Evolutionary conservation across 1,140 invertebrate genomes (phyloP).

Genomic region (Dryas iulia): DNA sequence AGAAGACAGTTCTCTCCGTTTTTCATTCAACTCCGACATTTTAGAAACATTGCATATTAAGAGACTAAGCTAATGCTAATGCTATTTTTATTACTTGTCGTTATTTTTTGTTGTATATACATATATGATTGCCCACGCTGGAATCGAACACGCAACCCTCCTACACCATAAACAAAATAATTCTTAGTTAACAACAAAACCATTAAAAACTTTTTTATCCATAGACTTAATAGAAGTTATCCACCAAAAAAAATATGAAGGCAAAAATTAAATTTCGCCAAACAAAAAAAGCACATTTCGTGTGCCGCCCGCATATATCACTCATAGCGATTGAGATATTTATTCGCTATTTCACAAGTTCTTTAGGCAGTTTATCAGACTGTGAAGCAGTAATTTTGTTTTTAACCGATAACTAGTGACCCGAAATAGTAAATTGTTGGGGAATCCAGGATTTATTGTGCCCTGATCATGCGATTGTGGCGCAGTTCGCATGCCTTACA

Average conservation of each 20-base stretch:
- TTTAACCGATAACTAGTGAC: slow-evolving; percentile 55
- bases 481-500: slow-evolving; percentile 41
- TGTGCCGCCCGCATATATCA: slow-evolving; percentile 54
- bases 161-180: no score
- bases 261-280: neutral
- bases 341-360: slow-evolving; percentile 67
- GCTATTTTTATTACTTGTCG: no score
- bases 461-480: slow-evolving; percentile 46
- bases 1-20: no score
- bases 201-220: neutral
- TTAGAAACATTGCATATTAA: no score
- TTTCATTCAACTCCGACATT: no score
- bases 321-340: slow-evolving; percentile 59
- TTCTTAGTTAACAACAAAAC: no score
- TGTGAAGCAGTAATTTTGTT: slow-evolving; percentile 48
- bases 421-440: slow-evolving; percentile 53
- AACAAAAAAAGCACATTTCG: slow-evolving; percentile 34
- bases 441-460: slow-evolving; percentile 48
- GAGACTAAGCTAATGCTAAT: no score
- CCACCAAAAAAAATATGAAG: neutral
- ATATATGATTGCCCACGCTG: no score
- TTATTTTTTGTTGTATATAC: no score
- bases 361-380: slow-evolving; percentile 44
- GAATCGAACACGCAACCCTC: no score
- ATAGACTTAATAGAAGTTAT: neutral